A percentile compares a stretch with the other conserved stretches of the same genome.
These are phyloP conservation scores for Anoncus sp. DNA, from an alignment of 2,888 invertebrate species.

Conservation along the genomic window DNA sequence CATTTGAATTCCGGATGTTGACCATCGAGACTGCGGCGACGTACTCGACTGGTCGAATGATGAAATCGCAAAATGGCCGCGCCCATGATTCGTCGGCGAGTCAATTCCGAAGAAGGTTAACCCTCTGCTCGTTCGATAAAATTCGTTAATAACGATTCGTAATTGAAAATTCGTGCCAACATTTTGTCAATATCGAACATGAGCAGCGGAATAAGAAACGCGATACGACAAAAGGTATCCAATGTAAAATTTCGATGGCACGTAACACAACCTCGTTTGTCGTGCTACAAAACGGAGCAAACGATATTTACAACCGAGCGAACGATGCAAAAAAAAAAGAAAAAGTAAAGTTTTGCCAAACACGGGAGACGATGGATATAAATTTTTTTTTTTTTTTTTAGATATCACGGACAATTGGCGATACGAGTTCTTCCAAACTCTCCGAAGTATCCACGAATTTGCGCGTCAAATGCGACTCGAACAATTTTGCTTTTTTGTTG, in stretches of 20 bases:
- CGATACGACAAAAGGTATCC: conserved; percentile 66
- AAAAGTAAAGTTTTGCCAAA: neutral
- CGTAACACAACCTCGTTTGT: conserved; percentile 49
- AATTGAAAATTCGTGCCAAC: neutral
- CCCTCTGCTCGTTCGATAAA: neutral
- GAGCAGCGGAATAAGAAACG: conserved; percentile 63
- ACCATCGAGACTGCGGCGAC: no score
- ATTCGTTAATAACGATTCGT: conserved; percentile 2
- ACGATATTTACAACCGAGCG: neutral
- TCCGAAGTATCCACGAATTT: conserved; percentile 67
- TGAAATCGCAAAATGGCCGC: no score
- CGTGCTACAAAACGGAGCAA: neutral
- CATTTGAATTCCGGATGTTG: no score
- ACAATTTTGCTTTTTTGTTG: conserved; percentile 69
- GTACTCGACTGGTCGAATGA: no score
- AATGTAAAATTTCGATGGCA: neutral
- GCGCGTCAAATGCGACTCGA: conserved; percentile 64
- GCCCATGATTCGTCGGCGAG: no score
- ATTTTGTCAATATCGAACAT: conserved; percentile 39
- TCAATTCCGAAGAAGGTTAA: conserved; percentile 9
- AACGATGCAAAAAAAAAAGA: neutral
- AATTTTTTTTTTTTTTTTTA: conserved; percentile 65
- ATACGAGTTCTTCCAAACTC: conserved; percentile 58
- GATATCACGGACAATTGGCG: conserved; percentile 71
- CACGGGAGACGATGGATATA: neutral